Evolutionary conservation across 1,140 invertebrate species (phyloP), one percentile per base, ranked within the genome.

Genomic region (Zaprionus ghesquierei): DNA sequence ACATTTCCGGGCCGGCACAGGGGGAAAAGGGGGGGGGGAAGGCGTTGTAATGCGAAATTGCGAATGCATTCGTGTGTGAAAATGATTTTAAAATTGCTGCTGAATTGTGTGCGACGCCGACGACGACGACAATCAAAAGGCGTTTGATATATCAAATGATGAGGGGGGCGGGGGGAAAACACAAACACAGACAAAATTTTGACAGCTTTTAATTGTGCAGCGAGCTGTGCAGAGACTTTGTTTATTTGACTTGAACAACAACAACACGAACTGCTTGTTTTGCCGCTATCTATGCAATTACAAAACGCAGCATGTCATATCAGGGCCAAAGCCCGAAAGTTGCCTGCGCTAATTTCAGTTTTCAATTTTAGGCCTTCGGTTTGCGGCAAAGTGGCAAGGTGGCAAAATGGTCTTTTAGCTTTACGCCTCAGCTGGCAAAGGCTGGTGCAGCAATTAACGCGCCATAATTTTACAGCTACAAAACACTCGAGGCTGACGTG

Each of bases 181-280:
- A 15, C 41, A 38, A 58, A 35, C 75, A 79, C 33, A n/a, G 69
- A 49, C 69, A 71, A 12, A 79, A 89, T 79, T 87, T 87, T 87
- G 84, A 87, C 84, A 87, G 82, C 76, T 84, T 87, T 84, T 87
- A 87, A 87, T 84, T 87, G 84, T 89, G 72, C 82, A 84, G 55
- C 77, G 79, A 79, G 31, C 61, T 75, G 82, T 69, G 64, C 59
- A 68, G n/a, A 72, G 68, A 63, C 58, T 76, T 70, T 54, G 38
- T 44, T 59, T 64, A 64, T 62, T 55, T 73, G 22, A 70, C 66
- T 69, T 68, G 23, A 61, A 66, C 23, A 53, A 20, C 44, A 49
- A 29, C 25, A 55, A 1, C 12, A 38, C 8, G 22, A 15, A 18
- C 15, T 2, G 15, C 15, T 6, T 51, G 35, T 15, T 8, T 9